phyloP scores from a whole-genome alignment of 1,140 invertebrate genomes.

The Anoplophora glabripennis region DNA sequence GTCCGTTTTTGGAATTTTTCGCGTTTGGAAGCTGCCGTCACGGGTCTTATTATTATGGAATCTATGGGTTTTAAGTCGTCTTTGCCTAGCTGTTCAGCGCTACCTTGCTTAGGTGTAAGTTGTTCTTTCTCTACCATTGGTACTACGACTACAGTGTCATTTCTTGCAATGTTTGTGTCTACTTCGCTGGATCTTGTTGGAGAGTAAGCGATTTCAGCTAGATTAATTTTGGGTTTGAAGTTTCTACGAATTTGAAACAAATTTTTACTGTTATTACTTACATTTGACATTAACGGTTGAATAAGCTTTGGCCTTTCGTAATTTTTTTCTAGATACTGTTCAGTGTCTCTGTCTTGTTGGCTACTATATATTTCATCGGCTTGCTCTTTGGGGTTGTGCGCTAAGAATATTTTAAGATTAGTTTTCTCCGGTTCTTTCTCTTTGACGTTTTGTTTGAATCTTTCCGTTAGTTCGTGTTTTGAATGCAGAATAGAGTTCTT shows the following conservation, averaged over 20 bases:
- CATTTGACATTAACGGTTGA: slow-evolving; percentile 25
- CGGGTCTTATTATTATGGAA: slow-evolving; percentile 35
- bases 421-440: slow-evolving; percentile 52
- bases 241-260: slow-evolving; percentile 42
- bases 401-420: slow-evolving; percentile 57
- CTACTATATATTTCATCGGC: slow-evolving; percentile 14
- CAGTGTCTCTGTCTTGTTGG: slow-evolving; percentile 1
- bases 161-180: background rate
- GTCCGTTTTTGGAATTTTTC: slow-evolving; percentile 43
- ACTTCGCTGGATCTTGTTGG: slow-evolving; percentile 13
- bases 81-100: background rate
- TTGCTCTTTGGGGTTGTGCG: slow-evolving; percentile 48
- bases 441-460: slow-evolving; percentile 54
- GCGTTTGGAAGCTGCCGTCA: slow-evolving; percentile 39
- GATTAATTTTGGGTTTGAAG: slow-evolving; percentile 7
- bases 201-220: slow-evolving; percentile 16
- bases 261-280: slow-evolving; percentile 23
- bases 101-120: background rate
- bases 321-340: slow-evolving; percentile 7
- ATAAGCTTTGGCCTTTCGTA: slow-evolving; percentile 32
- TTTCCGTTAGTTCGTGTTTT: slow-evolving; percentile 54
- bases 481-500: slow-evolving; percentile 55
- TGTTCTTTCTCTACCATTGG: slow-evolving; percentile 33
- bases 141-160: slow-evolving; percentile 35
- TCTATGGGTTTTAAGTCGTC: slow-evolving; percentile 17